These are phyloP conservation scores for Phycodurus eques DNA, from an alignment of 2,113 vertebrate genomes.

Conservation along the genomic window DNA sequence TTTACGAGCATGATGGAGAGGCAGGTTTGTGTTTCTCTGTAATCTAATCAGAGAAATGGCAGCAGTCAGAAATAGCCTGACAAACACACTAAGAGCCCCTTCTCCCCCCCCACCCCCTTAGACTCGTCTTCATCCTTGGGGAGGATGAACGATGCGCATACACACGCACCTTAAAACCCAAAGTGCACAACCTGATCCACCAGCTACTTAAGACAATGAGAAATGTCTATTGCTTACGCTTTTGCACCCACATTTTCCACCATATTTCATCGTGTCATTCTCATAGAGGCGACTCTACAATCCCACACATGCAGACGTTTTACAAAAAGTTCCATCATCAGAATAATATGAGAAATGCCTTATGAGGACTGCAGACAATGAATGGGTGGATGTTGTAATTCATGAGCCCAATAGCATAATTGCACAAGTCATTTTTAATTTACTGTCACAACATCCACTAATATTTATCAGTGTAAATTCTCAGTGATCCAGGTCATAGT, in stretches of 20 bases:
- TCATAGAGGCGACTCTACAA: not conserved
- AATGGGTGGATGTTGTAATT: too few species aligned
- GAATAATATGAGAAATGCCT: too few species aligned
- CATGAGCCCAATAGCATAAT: too few species aligned
- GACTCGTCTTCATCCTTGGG: constrained; percentile 61
- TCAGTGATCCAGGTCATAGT: too few species aligned
- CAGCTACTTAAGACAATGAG: constrained; percentile 2
- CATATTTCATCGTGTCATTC: not conserved
- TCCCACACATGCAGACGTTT: not conserved
- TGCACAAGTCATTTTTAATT: too few species aligned
- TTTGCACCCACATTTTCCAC: not conserved
- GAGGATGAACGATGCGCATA: constrained; percentile 57
- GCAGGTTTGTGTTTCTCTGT: constrained; percentile 74
- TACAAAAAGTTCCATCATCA: too few species aligned
- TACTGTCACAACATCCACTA: too few species aligned
- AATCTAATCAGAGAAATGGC: constrained; percentile 77
- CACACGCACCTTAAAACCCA: constrained; percentile 50
- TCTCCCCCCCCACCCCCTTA: constrained; percentile 62
- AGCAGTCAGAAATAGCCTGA: constrained; percentile 77
- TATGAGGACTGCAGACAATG: too few species aligned
- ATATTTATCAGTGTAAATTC: too few species aligned
- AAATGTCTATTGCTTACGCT: constrained; percentile 3
- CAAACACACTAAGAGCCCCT: constrained; percentile 73
- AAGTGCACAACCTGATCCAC: constrained; percentile 41
- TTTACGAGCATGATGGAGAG: constrained; percentile 63